phyloP scores from a whole-genome alignment of 1,140 invertebrate species.

The Tribolium madens region DNA sequence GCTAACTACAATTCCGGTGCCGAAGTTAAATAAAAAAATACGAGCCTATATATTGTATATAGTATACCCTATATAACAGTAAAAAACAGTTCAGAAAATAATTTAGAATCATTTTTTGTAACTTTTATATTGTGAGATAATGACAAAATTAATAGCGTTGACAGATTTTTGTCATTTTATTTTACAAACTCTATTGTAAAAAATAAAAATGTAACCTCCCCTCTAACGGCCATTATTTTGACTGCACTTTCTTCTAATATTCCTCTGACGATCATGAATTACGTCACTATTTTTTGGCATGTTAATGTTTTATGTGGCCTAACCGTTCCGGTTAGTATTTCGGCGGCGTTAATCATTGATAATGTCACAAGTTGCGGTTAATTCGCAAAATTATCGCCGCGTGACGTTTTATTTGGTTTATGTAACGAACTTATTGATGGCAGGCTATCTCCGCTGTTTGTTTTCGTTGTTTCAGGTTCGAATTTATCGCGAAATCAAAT shows the following conservation, averaged over 20 bases:
- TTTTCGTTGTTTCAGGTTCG: conserved; percentile 28
- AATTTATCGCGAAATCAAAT: conserved; percentile 33
- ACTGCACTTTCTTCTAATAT: neutral
- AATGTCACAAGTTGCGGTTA: conserved; percentile 20
- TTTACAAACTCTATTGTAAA: too few relatives aligned
- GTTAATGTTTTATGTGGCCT: conserved; percentile 10
- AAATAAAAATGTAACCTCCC: neutral
- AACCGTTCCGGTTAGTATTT: conserved; percentile 30
- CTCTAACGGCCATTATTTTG: neutral
- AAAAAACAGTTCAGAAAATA: too few relatives aligned
- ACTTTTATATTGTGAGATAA: too few relatives aligned
- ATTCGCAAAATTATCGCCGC: conserved; percentile 19
- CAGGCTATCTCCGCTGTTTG: conserved; percentile 15
- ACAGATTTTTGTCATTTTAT: too few relatives aligned
- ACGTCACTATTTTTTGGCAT: neutral
- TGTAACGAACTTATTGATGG: conserved; percentile 37
- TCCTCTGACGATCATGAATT: neutral
- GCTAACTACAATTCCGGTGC: too few relatives aligned
- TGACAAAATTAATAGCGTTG: too few relatives aligned
- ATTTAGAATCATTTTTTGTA: too few relatives aligned
- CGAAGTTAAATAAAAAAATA: too few relatives aligned
- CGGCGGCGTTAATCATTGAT: conserved; percentile 30
- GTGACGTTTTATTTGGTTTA: conserved; percentile 37
- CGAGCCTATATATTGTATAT: too few relatives aligned
- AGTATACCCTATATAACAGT: too few relatives aligned